phyloP scores from a whole-genome alignment of 1,140 invertebrate species.

The Drosophila guanche region DNA sequence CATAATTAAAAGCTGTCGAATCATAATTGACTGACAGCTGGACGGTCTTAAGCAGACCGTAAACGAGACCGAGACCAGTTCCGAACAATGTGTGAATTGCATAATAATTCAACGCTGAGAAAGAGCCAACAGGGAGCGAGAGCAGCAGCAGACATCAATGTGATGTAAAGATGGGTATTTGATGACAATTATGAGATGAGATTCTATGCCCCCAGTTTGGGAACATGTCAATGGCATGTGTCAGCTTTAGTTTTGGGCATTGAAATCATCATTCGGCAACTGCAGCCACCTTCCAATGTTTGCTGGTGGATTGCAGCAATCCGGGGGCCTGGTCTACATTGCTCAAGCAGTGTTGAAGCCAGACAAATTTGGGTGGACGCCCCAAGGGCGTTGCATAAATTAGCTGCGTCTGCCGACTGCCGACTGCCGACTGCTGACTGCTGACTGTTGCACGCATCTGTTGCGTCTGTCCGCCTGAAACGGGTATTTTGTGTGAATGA shows the following conservation, averaged over 20 bases:
- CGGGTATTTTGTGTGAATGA: conserved; percentile 49
- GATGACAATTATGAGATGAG: neutral
- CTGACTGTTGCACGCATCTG: conserved; percentile 5
- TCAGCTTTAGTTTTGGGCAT: too few species aligned
- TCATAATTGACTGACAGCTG: conserved; percentile 63
- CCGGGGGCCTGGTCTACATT: conserved; percentile 23
- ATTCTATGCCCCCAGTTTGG: neutral
- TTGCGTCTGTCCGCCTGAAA: conserved; percentile 53
- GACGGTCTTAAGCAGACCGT: conserved; percentile 1
- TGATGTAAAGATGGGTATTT: conserved; percentile 4
- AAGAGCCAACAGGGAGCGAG: conserved; percentile 13
- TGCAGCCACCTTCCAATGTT: neutral
- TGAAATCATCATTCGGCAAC: too few species aligned
- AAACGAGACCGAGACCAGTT: conserved; percentile 17
- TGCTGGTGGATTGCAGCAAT: conserved; percentile 20
- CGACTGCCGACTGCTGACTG: too few species aligned
- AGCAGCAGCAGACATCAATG: conserved; percentile 6
- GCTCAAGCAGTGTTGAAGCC: conserved; percentile 8
- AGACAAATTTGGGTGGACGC: neutral
- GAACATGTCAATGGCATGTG: too few species aligned
- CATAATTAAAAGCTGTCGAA: conserved; percentile 77
- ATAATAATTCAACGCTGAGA: conserved; percentile 48
- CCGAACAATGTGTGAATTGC: conserved; percentile 77
- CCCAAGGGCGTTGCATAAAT: conserved; percentile 80
- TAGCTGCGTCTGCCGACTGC: conserved; percentile 29